Evolutionary conservation across 1,140 invertebrate genomes (phyloP).

Genomic region (Procambarus virginalis): DNA sequence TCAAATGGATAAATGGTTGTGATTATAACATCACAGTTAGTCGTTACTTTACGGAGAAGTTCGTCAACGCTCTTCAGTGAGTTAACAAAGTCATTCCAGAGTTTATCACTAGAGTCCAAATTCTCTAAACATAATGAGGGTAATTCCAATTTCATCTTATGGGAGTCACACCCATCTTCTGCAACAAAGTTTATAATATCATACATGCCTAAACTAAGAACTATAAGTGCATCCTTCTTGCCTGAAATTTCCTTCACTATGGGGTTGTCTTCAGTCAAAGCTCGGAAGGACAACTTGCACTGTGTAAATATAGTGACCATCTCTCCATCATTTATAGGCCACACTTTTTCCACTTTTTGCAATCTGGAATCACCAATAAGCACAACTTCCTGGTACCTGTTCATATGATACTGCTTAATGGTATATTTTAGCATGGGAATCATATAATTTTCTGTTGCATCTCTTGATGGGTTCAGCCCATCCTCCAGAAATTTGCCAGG

Average conservation of each 20-base stretch:
- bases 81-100: neutral
- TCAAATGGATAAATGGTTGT: constrained; percentile 12
- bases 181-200: neutral
- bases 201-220: neutral
- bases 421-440: neutral
- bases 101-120: neutral
- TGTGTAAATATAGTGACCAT: neutral
- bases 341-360: neutral
- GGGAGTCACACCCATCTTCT: neutral
- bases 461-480: neutral
- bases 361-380: neutral
- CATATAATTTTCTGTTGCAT: neutral
- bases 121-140: neutral
- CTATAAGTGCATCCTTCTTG: neutral
- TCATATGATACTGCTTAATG: neutral
- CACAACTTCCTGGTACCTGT: neutral
- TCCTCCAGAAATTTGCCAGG: neutral
- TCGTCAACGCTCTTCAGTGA: neutral
- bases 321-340: neutral
- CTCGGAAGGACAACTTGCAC: neutral
- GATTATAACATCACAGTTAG: neutral
- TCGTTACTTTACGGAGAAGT: neutral
- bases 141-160: neutral
- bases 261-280: neutral
- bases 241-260: neutral